phyloP scores from a whole-genome alignment of 1,140 invertebrate genomes.

The Bombus breviceps region DNA sequence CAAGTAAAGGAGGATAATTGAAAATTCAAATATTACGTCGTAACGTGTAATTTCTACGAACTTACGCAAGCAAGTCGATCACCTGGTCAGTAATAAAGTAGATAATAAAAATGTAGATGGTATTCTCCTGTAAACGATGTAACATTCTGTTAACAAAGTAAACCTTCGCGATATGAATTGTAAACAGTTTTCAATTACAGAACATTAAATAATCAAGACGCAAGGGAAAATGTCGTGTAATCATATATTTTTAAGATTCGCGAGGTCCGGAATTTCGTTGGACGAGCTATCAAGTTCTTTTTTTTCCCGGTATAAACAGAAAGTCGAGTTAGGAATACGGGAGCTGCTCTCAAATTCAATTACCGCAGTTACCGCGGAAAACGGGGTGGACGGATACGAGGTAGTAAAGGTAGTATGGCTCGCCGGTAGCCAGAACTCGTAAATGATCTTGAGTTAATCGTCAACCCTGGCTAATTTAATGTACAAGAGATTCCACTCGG shows the following conservation, averaged over 20 bases:
- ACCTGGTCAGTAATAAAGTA: too few species aligned
- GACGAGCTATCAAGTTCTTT: not conserved
- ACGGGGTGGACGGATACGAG: constrained; percentile 11
- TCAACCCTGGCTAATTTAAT: constrained; percentile 60
- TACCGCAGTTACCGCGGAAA: constrained; percentile 50
- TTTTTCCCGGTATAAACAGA: not conserved
- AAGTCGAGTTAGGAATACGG: constrained; percentile 20
- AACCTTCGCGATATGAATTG: not conserved
- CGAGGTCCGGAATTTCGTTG: too few species aligned
- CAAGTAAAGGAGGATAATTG: not conserved
- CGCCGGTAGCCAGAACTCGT: constrained; percentile 44
- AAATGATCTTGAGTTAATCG: constrained; percentile 71
- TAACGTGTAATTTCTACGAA: not conserved
- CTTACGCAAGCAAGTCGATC: too few species aligned
- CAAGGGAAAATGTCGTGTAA: not conserved
- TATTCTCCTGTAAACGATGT: not conserved
- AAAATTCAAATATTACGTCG: not conserved
- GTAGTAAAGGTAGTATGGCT: constrained; percentile 32
- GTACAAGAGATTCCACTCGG: constrained; percentile 32
- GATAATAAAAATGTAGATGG: not conserved
- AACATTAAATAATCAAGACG: not conserved
- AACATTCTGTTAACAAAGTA: not conserved
- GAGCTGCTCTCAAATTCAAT: constrained; percentile 69
- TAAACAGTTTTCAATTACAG: not conserved
- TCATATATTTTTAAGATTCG: not conserved